These are phyloP conservation scores for Tolmerus cingulatus DNA, from an alignment of 2,888 invertebrate species.

Conservation along the genomic window DNA sequence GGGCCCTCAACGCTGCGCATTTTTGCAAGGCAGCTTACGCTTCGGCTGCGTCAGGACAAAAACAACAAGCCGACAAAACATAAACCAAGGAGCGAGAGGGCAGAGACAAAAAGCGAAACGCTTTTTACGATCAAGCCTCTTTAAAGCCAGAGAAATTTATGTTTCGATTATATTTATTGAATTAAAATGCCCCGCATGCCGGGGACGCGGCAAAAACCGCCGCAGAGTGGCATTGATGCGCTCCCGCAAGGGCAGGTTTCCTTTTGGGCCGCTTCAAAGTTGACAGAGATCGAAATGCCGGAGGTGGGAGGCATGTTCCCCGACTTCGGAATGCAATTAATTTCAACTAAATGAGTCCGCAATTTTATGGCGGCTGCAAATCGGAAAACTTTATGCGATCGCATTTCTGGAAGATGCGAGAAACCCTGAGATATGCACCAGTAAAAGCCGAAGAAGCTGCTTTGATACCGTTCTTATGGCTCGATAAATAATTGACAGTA, in stretches of 20 bases:
- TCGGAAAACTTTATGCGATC: not conserved
- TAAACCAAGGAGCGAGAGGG: not conserved
- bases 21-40: not conserved
- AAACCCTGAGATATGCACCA: not conserved
- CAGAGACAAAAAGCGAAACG: not conserved
- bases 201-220: not conserved
- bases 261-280: not conserved
- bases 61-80: not conserved
- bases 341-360: not conserved
- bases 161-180: constrained; percentile 32
- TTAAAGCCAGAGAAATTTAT: constrained; percentile 23
- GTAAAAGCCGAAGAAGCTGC: not conserved
- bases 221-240: not conserved
- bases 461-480: not conserved
- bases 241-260: not conserved
- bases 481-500: not conserved
- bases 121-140: not conserved
- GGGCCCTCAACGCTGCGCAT: not conserved
- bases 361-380: not conserved
- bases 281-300: constrained; percentile 3
- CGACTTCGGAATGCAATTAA: not conserved
- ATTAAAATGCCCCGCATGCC: constrained; percentile 28
- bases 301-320: constrained; percentile 14
- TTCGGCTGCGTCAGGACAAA: not conserved
- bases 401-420: not conserved